A percentile compares a stretch with the other conserved stretches of the same genome.
Evolutionary conservation across 2,797 vertebrate species (phyloP).

Genomic region (Geotrypetes seraphini): DNA sequence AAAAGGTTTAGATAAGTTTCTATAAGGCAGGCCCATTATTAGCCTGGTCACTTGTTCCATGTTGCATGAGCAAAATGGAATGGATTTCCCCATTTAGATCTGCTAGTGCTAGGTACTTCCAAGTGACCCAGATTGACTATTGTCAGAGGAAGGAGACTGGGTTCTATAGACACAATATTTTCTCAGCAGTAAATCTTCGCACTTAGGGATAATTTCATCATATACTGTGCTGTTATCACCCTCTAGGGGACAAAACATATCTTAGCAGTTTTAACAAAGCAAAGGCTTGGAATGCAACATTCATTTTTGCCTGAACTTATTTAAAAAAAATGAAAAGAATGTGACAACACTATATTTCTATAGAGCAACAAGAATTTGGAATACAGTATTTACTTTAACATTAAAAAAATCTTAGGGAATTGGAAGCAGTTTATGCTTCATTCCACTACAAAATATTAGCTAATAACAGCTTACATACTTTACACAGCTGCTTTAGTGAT

Average conservation of each 20-base stretch:
- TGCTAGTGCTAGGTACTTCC: too few species aligned
- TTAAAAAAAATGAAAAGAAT: neutral
- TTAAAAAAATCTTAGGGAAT: neutral
- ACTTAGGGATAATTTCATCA: neutral
- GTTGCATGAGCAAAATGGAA: too few species aligned
- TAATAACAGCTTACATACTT: constrained; percentile 2
- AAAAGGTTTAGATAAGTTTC: too few species aligned
- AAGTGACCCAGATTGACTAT: too few species aligned
- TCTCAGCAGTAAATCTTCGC: neutral
- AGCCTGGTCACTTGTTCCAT: too few species aligned
- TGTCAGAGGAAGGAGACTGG: too few species aligned
- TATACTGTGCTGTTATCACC: constrained; percentile 16
- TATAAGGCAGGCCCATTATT: too few species aligned
- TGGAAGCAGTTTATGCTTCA: rapidly evolving
- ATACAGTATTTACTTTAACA: neutral
- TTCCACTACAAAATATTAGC: neutral
- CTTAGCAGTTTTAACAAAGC: neutral
- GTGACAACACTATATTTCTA: neutral
- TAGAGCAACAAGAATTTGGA: neutral
- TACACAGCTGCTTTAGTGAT: constrained; percentile 18
- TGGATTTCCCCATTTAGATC: too few species aligned
- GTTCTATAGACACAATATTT: rapidly evolving
- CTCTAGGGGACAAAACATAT: constrained; percentile 13
- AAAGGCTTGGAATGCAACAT: rapidly evolving
- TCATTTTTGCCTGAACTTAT: neutral